A percentile compares a stretch with the other conserved stretches of the same genome.
These are phyloP conservation scores for Chrysopa pallens DNA, from an alignment of 1,140 invertebrate genomes.

Conservation along the genomic window DNA sequence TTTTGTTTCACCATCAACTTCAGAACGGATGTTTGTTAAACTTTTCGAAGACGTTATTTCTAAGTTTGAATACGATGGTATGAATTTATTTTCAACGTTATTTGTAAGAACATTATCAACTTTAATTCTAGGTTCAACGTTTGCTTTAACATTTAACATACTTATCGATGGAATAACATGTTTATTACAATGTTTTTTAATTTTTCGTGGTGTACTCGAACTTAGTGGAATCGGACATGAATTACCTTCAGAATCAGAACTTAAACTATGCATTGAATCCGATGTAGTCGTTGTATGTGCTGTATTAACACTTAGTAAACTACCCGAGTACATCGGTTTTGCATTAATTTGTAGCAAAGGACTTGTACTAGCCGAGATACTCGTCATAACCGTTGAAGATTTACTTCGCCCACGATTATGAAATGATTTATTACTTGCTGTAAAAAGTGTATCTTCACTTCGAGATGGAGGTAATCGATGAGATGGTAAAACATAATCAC, in stretches of 20 bases:
- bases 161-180: slow-evolving; percentile 16
- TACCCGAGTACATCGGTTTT: slow-evolving; percentile 38
- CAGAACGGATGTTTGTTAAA: slow-evolving; percentile 33
- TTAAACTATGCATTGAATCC: slow-evolving; percentile 39
- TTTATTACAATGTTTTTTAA: slow-evolving; percentile 6
- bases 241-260: slow-evolving; percentile 32
- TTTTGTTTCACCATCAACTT: slow-evolving; percentile 19
- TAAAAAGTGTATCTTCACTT: slow-evolving; percentile 51
- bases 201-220: slow-evolving; percentile 14
- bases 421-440: slow-evolving; percentile 30
- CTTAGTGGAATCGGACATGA: slow-evolving; percentile 22
- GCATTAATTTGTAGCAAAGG: slow-evolving; percentile 32
- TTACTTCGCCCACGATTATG: slow-evolving; percentile 8
- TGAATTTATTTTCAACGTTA: slow-evolving; percentile 16
- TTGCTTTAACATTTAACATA: slow-evolving; percentile 20
- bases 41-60: slow-evolving; percentile 29
- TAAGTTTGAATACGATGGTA: slow-evolving; percentile 17
- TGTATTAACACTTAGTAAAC: slow-evolving; percentile 31
- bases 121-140: slow-evolving; percentile 29
- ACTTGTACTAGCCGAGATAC: slow-evolving; percentile 43
- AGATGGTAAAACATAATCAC: slow-evolving; percentile 7
- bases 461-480: slow-evolving; percentile 47
- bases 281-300: slow-evolving; percentile 23
- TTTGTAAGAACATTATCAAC: slow-evolving; percentile 16
- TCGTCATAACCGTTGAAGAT: slow-evolving; percentile 22